These are phyloP conservation scores for Leptoteleia sp. DNA, from an alignment of 1,140 invertebrate genomes.

Conservation along the genomic window DNA sequence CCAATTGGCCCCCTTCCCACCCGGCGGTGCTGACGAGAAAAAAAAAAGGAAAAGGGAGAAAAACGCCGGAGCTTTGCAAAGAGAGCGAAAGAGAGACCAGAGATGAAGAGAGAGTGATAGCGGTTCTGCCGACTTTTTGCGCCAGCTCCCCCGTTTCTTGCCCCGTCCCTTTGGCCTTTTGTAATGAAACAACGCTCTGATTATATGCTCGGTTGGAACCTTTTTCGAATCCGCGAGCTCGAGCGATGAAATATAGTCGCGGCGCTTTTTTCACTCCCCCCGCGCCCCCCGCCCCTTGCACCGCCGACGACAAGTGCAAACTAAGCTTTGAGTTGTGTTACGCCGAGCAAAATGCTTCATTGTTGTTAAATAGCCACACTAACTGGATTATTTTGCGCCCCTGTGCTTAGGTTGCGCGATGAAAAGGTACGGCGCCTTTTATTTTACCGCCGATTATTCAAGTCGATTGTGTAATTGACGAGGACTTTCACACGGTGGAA, in stretches of 20 bases:
- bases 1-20: slow-evolving; percentile 36
- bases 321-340: not conserved
- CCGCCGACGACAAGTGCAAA: not conserved
- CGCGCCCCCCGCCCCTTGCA: too few relatives aligned
- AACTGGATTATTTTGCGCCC: slow-evolving; percentile 4
- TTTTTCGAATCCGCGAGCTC: slow-evolving; percentile 18
- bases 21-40: too few relatives aligned
- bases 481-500: too few relatives aligned
- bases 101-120: slow-evolving; percentile 20
- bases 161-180: slow-evolving; percentile 24
- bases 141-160: slow-evolving; percentile 5
- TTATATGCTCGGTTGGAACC: slow-evolving; percentile 34
- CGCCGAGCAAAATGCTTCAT: slow-evolving; percentile 10
- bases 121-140: slow-evolving; percentile 25
- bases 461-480: too few relatives aligned
- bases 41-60: too few relatives aligned
- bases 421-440: too few relatives aligned
- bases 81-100: slow-evolving; percentile 21
- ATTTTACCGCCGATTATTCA: too few relatives aligned
- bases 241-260: slow-evolving; percentile 30
- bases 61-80: slow-evolving; percentile 5
- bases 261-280: slow-evolving; percentile 18
- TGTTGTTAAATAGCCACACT: slow-evolving; percentile 22
- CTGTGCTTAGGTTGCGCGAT: too few relatives aligned
- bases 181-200: slow-evolving; percentile 34